Base-by-base conservation (phyloP, 2,113 vertebrate species). In the Vulpes ferrilata region DNA sequence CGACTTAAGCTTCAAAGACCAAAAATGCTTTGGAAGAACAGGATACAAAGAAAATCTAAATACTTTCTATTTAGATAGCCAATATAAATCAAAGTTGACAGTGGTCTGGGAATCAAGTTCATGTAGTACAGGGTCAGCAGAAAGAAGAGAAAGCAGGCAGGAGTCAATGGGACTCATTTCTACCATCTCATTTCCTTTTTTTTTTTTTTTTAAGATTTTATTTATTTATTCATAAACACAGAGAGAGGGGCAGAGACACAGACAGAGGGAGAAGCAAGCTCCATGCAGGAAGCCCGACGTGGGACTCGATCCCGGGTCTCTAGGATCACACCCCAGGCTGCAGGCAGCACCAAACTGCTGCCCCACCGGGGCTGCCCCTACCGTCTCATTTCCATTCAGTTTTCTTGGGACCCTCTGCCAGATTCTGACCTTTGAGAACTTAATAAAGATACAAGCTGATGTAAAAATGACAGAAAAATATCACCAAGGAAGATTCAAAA, bases 21-120 rank as follows among this genome's bases (percentile, higher is more conserved):
- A 97, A 94, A 80, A 95, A 67, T 85, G 57, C 11, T 95, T 74
- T 87, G 38, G 69, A 92, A 97, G 55, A 86, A 81, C 30, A 57
- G 8, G 17, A 91, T n/a, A 86, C 2, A 73, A 3, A 83, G 19
- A 96, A 93, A 94, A 81, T 59, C 25, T 73, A 94, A 95, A 89
- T 79, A 53, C 16, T 73, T 94, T 95, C 25, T 86, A 30, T 78
- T 78, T 51, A 62, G 5, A 90, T 22, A 93, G 51, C 57, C n/a
- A 93, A 79, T n/a, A 88, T 22, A 91, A 76, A 92, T 80, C 32
- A 87, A 85, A 90, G 86, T 2, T 60, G 59, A 93, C 0, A 60
- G 16, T 79, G 23, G 23, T 23, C 95, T 90, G 20, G 25, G 12
- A 90, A 93, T 71, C 55, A 95, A 7, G 7, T 71, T 94, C 73